Conservation (phyloP, 2,888 invertebrate genomes). For the Sepiola atlantica region DNA sequence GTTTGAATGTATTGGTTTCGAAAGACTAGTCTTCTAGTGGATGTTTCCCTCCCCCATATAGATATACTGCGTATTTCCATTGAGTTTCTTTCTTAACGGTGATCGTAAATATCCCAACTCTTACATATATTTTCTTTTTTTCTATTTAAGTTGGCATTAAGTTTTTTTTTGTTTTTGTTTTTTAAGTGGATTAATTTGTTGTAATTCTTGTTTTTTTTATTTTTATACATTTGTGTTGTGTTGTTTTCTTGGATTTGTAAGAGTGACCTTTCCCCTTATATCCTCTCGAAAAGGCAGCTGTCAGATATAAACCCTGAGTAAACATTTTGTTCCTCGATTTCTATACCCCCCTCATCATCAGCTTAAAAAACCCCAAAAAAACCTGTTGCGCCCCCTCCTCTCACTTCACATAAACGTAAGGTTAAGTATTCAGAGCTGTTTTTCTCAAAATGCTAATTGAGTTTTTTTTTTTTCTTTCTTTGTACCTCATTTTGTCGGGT, state of each 20-base stretch:
- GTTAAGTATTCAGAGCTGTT: background rate
- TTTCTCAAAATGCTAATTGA: background rate
- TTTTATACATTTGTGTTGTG: background rate
- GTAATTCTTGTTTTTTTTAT: no score
- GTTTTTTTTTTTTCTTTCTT: background rate
- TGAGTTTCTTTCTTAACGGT: no score
- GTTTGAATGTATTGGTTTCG: no score
- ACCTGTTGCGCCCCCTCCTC: no score
- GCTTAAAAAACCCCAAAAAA: no score
- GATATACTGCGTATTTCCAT: no score
- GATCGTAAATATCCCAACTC: no score
- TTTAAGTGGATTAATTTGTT: background rate
- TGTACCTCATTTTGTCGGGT: background rate
- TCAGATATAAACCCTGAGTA: constrained; percentile 15
- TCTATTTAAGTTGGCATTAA: no score
- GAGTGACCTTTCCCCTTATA: background rate
- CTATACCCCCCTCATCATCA: background rate
- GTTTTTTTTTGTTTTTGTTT: background rate
- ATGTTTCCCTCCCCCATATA: no score
- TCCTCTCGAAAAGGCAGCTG: background rate
- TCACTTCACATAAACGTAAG: background rate
- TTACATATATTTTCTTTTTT: no score
- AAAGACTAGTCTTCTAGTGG: no score
- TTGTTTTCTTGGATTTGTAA: background rate
- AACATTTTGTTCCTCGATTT: background rate